Percentiles rank a stretch among this genome's conserved stretches.
Evolutionary conservation across 2,888 invertebrate genomes (phyloP).

Genomic region (Polydrusus pterygomalis): DNA sequence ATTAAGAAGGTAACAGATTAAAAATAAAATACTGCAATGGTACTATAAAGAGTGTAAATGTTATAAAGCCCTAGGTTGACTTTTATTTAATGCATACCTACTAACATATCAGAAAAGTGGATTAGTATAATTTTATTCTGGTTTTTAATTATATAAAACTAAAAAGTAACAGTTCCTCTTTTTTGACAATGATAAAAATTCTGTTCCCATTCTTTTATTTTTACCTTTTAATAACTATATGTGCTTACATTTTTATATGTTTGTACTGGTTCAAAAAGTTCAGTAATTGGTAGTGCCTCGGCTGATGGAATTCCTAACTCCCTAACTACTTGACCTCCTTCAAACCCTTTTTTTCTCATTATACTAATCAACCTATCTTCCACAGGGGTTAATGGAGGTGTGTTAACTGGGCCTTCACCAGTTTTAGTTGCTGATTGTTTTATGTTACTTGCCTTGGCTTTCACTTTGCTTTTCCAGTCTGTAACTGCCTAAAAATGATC

Average conservation of each 20-base stretch:
- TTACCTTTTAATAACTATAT: not conserved
- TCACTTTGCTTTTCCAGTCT: not conserved
- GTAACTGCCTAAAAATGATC: not conserved
- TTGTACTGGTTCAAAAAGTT: not conserved
- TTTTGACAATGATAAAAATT: not conserved
- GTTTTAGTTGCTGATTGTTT: not conserved
- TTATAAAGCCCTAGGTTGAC: not conserved
- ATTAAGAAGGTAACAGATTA: slow-evolving; percentile 3
- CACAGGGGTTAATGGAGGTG: not conserved
- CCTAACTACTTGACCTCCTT: not conserved
- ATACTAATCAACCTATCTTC: not conserved
- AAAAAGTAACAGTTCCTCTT: not conserved
- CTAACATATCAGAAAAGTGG: not conserved
- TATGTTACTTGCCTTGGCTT: not conserved
- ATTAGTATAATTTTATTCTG: not conserved
- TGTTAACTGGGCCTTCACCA: not conserved
- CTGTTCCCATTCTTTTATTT: not conserved
- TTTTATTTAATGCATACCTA: no score
- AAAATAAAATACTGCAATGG: not conserved
- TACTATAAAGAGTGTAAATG: not conserved
- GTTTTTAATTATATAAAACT: not conserved
- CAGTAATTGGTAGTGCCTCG: no score
- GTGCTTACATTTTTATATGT: not conserved
- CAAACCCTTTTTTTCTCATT: not conserved
- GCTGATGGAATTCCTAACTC: not conserved